Conservation (phyloP, 2,888 invertebrate genomes). For the Standfussiana lucernea region DNA sequence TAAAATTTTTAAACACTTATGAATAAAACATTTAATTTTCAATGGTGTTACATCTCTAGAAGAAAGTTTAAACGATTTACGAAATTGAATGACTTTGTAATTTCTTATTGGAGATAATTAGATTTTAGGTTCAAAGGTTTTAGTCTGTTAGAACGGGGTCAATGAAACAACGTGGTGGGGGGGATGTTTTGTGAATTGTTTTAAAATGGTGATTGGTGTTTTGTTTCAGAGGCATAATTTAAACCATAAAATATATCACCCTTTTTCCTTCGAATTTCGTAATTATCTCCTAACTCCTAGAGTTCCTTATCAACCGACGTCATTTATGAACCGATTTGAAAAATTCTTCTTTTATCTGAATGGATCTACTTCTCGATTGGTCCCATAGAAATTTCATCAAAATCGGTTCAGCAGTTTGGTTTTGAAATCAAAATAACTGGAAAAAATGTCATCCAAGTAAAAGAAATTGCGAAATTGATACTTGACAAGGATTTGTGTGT, state of each 20-base stretch:
- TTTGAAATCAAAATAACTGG: no score
- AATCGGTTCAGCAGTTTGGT: no score
- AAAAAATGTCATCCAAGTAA: no score
- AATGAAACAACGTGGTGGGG: constrained; percentile 27
- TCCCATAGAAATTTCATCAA: no score
- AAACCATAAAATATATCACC: no score
- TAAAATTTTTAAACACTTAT: constrained; percentile 81
- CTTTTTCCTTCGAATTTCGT: not conserved
- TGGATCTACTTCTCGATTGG: no score
- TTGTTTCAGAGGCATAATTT: not conserved
- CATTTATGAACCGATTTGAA: no score
- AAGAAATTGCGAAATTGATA: no score
- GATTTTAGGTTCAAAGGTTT: constrained; percentile 63
- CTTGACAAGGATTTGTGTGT: no score
- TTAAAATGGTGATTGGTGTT: constrained; percentile 2
- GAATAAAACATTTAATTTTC: constrained; percentile 88
- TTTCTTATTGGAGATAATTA: constrained; percentile 64
- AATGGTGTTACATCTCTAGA: constrained; percentile 68
- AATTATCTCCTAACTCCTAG: no score
- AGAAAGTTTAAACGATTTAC: constrained; percentile 69
- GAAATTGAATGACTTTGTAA: constrained; percentile 66
- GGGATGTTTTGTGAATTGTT: constrained; percentile 11
- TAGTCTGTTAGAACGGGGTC: constrained; percentile 22
- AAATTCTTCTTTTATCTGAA: no score
- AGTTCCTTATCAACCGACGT: no score